Evolutionary conservation across 2,888 invertebrate species (phyloP).

Genomic region (Acanthoscelides obtectus): DNA sequence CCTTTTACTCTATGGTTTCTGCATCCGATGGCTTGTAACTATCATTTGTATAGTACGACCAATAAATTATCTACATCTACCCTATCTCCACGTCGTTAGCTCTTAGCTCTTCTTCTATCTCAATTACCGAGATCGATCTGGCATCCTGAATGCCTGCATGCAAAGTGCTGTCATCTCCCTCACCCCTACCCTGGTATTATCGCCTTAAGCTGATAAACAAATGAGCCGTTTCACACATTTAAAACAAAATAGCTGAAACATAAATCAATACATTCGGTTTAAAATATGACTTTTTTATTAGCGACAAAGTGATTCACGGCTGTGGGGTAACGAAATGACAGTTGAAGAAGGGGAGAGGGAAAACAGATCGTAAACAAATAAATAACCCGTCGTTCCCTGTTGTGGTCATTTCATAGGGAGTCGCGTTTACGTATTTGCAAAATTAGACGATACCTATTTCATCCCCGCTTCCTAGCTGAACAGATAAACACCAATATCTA

Average conservation of each 20-base stretch:
- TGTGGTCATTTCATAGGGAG: conserved; percentile 26
- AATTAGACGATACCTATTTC: conserved; percentile 15
- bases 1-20: no score
- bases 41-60: no score
- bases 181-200: no score
- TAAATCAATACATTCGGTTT: conserved; percentile 20
- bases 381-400: conserved; percentile 26
- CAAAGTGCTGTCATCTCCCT: no score
- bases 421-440: conserved; percentile 19
- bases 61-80: no score
- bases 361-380: conserved; percentile 32
- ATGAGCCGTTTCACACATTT: neutral
- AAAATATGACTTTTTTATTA: conserved; percentile 33
- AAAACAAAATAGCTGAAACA: neutral
- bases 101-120: no score
- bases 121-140: no score
- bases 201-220: neutral
- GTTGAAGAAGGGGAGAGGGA: conserved; percentile 27
- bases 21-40: no score
- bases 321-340: conserved; percentile 19
- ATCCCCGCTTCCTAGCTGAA: neutral
- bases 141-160: no score
- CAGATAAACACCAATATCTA: neutral
- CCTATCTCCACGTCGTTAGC: no score
- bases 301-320: conserved; percentile 29